Evolutionary conservation across 92 coral and sea anemone genomes (phyloP), one percentile per base, ranked within the genome.

Genomic region (Blastomussa wellsi): DNA sequence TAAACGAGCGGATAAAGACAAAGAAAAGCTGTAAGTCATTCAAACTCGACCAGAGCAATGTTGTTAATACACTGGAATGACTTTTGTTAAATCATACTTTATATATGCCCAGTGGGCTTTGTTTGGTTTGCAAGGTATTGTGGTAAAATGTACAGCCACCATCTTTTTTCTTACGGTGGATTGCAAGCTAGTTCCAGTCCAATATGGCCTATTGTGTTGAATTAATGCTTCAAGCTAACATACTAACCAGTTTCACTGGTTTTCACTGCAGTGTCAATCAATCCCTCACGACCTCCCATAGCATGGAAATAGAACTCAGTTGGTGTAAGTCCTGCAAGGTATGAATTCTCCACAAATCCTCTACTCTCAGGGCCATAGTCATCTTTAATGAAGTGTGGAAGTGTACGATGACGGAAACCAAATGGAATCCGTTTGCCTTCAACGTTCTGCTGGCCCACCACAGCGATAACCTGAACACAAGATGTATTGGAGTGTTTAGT

Each of bases 271-370:
- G 99, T 97, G 82, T 97, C 99, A 95, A 97, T 97, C 78, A 97
- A 90, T 81, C 99, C 99, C 87, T 97, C 99, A 37, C 99, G 99
- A 81, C 99, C 99, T 76, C 99, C 99, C 99, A 97, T 97, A 74
- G 99, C 99, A 38, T 97, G 99, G 68, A 97, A 97, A 88, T 94
- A 97, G 87, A 97, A 97, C 89, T 97, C 99, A 51, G 99, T 97
- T 11, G 99, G 99, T 31, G 99, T 97, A 48, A 97, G 91, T 49
- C 99, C 99, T n/a, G 99, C 99, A 77, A 97, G 97, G 90, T 97
- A 97, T 49, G 99, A 97, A 90, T 97, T 97, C 93, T 97, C 99
- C 49, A 97, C 99, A 91, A 97, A 97, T 24, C 99, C 99, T 81
- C 99, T 79, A 91, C 99, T 97, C 89, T 97, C 99, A 47, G 99